Evolutionary conservation across 2,113 vertebrate species (phyloP).

Genomic region (Osmerus eperlanus): DNA sequence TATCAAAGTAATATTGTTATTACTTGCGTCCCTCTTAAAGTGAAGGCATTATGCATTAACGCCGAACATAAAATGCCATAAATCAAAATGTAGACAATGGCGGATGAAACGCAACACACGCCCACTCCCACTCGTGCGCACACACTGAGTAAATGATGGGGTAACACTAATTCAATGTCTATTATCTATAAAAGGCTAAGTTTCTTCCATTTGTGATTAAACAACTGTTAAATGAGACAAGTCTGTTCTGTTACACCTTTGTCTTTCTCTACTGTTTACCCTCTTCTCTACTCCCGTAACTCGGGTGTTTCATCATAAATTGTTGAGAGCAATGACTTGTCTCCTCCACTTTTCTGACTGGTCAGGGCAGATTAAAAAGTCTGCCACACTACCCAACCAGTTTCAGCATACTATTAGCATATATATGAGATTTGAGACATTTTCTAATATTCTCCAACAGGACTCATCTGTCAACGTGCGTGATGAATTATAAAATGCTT

Average conservation of each 20-base stretch:
- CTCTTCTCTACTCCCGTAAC: constrained; percentile 79
- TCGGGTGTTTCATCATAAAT: constrained; percentile 97
- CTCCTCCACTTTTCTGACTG: constrained; percentile 92
- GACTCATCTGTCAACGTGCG: constrained; percentile 98
- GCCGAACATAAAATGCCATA: constrained; percentile 76
- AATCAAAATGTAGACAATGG: constrained; percentile 85
- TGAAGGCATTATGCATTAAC: constrained; percentile 78
- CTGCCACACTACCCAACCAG: constrained; percentile 80
- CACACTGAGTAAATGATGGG: constrained; percentile 49
- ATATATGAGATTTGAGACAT: constrained; percentile 99
- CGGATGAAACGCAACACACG: constrained; percentile 45
- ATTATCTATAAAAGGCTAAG: constrained; percentile 79
- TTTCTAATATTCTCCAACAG: constrained; percentile 99
- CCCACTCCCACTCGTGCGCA: no score
- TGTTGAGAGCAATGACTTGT: constrained; percentile 91
- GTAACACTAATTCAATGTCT: constrained; percentile 84
- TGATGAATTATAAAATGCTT: constrained; percentile 99
- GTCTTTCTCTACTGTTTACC: constrained; percentile 55
- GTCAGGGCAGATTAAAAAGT: constrained; percentile 98
- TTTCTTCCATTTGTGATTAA: constrained; percentile 85
- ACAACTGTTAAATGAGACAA: constrained; percentile 85
- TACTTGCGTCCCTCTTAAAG: constrained; percentile 78
- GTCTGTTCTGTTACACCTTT: constrained; percentile 57
- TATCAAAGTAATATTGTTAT: constrained; percentile 84
- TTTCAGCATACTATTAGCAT: constrained; percentile 99